Evolutionary conservation across 1,140 invertebrate genomes (phyloP).

Genomic region (Ips typographus): DNA sequence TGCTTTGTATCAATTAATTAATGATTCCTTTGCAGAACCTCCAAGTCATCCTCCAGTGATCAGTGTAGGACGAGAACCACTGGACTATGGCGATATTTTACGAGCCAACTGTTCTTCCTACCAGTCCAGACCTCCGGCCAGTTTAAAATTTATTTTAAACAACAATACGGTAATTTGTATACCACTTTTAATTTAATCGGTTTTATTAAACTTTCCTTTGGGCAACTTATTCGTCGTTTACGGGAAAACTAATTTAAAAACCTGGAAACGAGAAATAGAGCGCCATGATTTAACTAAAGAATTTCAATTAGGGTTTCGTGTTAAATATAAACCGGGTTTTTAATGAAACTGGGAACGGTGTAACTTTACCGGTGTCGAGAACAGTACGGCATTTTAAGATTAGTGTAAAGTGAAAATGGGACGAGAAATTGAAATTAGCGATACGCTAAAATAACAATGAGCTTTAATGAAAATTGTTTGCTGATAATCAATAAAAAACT

Average conservation of each 20-base stretch:
- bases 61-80: slow-evolving; percentile 47
- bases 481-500: too few species aligned
- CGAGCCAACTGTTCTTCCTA: slow-evolving; percentile 74
- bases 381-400: too few species aligned
- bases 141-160: slow-evolving; percentile 73
- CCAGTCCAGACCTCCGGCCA: slow-evolving; percentile 71
- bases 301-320: too few species aligned
- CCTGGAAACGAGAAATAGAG: neutral
- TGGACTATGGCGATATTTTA: slow-evolving; percentile 64
- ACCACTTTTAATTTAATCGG: slow-evolving; percentile 26
- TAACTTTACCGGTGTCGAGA: too few species aligned
- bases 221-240: neutral
- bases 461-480: too few species aligned
- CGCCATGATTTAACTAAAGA: too few species aligned
- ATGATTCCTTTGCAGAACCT: slow-evolving; percentile 54
- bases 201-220: slow-evolving; percentile 8
- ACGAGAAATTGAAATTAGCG: too few species aligned
- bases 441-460: too few species aligned
- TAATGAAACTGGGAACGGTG: too few species aligned
- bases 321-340: too few species aligned
- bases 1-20: neutral
- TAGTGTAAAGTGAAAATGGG: too few species aligned
- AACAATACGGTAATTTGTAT: slow-evolving; percentile 63
- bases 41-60: slow-evolving; percentile 60
- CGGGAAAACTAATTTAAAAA: slow-evolving; percentile 14